Evolutionary conservation across 2,888 invertebrate genomes (phyloP).

Genomic region (Eueremaeus valkanovi): DNA sequence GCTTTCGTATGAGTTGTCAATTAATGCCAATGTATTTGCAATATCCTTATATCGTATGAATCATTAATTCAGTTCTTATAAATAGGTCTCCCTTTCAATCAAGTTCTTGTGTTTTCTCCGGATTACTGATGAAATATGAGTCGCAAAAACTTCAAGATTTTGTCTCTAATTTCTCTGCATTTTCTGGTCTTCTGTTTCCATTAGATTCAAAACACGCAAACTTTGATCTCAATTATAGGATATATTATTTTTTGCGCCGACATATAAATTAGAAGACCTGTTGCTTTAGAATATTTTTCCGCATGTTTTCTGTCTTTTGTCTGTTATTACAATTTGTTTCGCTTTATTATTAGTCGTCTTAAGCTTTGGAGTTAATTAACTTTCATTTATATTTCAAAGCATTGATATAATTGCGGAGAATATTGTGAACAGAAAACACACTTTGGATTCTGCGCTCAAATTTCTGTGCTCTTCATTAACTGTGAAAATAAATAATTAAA

Average conservation of each 20-base stretch:
- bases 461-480: constrained; percentile 23
- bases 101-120: neutral
- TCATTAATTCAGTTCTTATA: neutral
- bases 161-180: no score
- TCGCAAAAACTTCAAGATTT: neutral
- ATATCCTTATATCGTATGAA: neutral
- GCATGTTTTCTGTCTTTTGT: neutral
- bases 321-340: neutral
- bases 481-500: constrained; percentile 32
- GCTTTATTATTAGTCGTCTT: neutral
- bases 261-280: constrained; percentile 10
- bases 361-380: constrained; percentile 16
- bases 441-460: constrained; percentile 11
- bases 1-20: neutral
- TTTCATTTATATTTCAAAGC: constrained; percentile 23
- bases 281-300: neutral
- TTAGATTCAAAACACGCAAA: constrained; percentile 31
- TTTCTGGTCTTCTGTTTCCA: neutral
- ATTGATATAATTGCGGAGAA: neutral
- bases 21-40: neutral
- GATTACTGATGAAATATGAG: neutral
- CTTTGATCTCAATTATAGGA: constrained; percentile 1
- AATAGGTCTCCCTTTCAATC: neutral
- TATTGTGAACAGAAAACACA: neutral
- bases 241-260: neutral